These are phyloP conservation scores for Ridgeia piscesae DNA, from an alignment of 1,140 invertebrate genomes.

Conservation along the genomic window DNA sequence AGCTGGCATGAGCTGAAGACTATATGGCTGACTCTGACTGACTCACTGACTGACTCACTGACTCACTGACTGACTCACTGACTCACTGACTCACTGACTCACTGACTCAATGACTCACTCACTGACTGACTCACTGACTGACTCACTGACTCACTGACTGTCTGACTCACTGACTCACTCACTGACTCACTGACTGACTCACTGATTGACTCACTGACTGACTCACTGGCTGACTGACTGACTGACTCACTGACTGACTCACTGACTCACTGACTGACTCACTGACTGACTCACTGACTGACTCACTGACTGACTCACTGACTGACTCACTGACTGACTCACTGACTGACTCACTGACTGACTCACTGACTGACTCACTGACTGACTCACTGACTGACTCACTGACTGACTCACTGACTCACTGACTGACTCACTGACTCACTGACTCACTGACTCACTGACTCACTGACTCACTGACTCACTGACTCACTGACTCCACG, in stretches of 20 bases:
- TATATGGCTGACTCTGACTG: too few relatives aligned
- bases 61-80: too few relatives aligned
- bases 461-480: conserved; percentile 24
- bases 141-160: background rate
- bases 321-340: too few relatives aligned
- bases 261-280: background rate
- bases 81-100: too few relatives aligned
- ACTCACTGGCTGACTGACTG: background rate
- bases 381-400: conserved; percentile 27
- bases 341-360: too few relatives aligned
- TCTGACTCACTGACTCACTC: conserved; percentile 14
- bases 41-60: too few relatives aligned
- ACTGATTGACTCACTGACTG: background rate
- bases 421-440: conserved; percentile 27
- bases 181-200: conserved; percentile 14
- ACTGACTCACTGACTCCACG: too few relatives aligned
- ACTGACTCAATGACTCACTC: too few relatives aligned
- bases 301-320: too few relatives aligned
- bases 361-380: conserved; percentile 22
- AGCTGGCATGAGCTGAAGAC: too few relatives aligned
- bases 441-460: conserved; percentile 16
- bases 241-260: conserved; percentile 8
- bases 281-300: too few relatives aligned
- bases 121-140: too few relatives aligned
- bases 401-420: conserved; percentile 27